A percentile compares a stretch with the other conserved stretches of the same genome.
Evolutionary conservation across 2,113 vertebrate species (phyloP).

Genomic region (Mormyrus iriodes): DNA sequence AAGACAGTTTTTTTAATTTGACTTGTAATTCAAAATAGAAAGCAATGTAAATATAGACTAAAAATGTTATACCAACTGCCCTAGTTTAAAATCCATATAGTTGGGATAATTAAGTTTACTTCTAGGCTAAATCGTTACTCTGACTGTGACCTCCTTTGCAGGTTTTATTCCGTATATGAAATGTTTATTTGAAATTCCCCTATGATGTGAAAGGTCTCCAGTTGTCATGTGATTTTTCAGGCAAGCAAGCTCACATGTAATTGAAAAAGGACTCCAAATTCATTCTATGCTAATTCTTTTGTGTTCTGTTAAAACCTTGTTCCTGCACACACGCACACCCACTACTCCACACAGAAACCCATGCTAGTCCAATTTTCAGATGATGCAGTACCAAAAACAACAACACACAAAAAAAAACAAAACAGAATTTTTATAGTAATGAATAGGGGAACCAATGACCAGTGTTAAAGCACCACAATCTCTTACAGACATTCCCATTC

Average conservation of each 20-base stretch:
- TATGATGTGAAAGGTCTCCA: not conserved
- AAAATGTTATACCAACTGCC: not conserved
- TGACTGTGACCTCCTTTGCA: not conserved
- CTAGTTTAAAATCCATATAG: not conserved
- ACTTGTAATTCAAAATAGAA: not conserved
- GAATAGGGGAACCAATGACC: not conserved
- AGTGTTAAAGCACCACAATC: too few relatives aligned
- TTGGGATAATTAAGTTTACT: not conserved
- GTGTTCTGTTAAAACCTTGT: not conserved
- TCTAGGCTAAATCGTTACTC: not conserved
- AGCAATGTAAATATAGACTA: not conserved
- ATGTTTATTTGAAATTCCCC: not conserved
- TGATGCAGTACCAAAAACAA: not conserved
- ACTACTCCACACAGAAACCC: not conserved
- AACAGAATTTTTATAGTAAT: not conserved
- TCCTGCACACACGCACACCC: not conserved
- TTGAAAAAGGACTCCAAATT: not conserved
- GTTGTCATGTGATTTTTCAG: not conserved
- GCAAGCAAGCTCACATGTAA: not conserved
- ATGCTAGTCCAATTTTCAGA: conserved; percentile 10
- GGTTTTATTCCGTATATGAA: not conserved
- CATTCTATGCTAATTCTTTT: not conserved
- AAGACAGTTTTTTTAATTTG: not conserved
- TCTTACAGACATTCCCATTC: too few relatives aligned
- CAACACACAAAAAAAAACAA: too few relatives aligned